A percentile compares a stretch with the other conserved stretches of the same genome.
Conservation (phyloP, 2,797 vertebrate genomes). For the Sebastes oblongus region DNA sequence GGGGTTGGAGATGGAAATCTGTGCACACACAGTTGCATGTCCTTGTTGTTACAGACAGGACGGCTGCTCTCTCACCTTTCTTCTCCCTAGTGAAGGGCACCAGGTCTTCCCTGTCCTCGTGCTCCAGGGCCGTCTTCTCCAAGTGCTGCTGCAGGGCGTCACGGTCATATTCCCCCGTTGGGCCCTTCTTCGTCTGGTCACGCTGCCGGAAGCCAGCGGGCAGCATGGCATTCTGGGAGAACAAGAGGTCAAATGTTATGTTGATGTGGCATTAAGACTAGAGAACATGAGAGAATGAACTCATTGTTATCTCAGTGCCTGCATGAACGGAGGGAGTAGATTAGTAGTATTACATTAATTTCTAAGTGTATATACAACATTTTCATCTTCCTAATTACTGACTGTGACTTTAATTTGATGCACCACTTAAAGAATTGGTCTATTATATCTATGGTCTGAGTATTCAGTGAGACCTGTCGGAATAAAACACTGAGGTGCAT, state of each 20-base stretch:
- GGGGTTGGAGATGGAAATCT: neutral
- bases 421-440: neutral
- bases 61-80: constrained; percentile 80
- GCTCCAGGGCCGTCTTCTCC: constrained; percentile 90
- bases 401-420: neutral
- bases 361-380: neutral
- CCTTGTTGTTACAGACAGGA: neutral
- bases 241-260: constrained; percentile 32
- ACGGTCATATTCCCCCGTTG: constrained; percentile 89
- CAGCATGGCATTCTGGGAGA: constrained; percentile 90
- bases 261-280: neutral
- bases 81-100: constrained; percentile 96
- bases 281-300: neutral
- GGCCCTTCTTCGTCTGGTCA: constrained; percentile 93
- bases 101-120: constrained; percentile 87
- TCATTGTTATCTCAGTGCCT: neutral
- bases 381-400: neutral
- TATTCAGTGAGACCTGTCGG: neutral
- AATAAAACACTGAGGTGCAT: neutral
- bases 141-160: constrained; percentile 90
- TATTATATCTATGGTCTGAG: neutral
- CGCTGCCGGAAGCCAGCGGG: constrained; percentile 92
- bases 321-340: neutral
- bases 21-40: neutral
- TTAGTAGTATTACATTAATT: neutral